Conservation (phyloP, 2,797 vertebrate genomes). For the Epinephelus malabaricus region DNA sequence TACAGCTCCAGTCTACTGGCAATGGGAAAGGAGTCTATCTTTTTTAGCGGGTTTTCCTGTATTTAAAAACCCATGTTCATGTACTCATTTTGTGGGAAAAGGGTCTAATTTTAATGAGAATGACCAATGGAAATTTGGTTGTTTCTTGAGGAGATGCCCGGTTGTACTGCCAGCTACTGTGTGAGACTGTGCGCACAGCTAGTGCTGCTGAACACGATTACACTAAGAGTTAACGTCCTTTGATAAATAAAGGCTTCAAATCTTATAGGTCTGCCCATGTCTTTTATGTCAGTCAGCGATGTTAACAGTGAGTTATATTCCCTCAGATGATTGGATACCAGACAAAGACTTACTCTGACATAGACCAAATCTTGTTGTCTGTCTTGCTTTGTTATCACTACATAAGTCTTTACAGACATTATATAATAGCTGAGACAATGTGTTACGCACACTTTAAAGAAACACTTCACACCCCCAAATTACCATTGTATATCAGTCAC, state of each 20-base stretch:
- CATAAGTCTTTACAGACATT: neutral
- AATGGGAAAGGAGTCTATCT: too few relatives aligned
- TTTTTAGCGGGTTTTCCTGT: too few relatives aligned
- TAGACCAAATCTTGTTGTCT: neutral
- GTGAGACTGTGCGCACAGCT: neutral
- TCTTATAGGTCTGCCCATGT: constrained; percentile 7
- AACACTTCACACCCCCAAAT: too few relatives aligned
- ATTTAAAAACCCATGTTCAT: too few relatives aligned
- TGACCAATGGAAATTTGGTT: neutral
- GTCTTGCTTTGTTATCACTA: neutral
- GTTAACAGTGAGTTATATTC: constrained; percentile 17
- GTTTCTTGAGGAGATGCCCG: neutral
- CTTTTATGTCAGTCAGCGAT: constrained; percentile 25
- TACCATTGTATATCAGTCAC: too few relatives aligned
- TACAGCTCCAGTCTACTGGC: too few relatives aligned
- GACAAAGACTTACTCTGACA: constrained; percentile 10
- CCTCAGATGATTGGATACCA: constrained; percentile 5
- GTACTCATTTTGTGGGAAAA: too few relatives aligned
- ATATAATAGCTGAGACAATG: neutral
- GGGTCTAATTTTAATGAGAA: too few relatives aligned
- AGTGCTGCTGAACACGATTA: constrained; percentile 39
- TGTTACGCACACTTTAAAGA: neutral
- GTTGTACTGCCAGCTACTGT: constrained; percentile 3
- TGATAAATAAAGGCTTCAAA: constrained; percentile 39
- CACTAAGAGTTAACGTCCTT: constrained; percentile 31